Conservation (phyloP, 1,140 invertebrate genomes). For the Apolygus lucorum region DNA sequence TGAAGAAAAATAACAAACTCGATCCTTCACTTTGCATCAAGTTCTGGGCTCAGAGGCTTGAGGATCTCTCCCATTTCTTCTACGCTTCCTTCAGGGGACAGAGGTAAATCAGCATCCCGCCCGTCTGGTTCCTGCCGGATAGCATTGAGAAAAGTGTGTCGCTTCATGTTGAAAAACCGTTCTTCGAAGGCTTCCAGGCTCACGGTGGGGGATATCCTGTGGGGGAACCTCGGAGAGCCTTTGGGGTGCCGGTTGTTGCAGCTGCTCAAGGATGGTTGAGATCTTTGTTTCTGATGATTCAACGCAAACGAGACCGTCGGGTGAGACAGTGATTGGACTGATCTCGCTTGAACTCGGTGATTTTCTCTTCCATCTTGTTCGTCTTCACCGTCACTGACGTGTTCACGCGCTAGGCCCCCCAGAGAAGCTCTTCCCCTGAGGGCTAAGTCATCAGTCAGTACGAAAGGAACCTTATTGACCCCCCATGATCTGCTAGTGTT, state of each 20-base stretch:
- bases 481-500: slow-evolving; percentile 41
- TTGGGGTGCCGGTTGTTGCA: slow-evolving; percentile 41
- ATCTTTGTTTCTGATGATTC: slow-evolving; percentile 40
- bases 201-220: slow-evolving; percentile 56
- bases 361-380: neutral
- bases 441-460: slow-evolving; percentile 17
- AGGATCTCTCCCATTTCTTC: no score
- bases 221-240: slow-evolving; percentile 60
- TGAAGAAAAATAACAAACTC: no score
- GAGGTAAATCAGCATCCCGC: neutral
- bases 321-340: slow-evolving; percentile 49
- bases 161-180: slow-evolving; percentile 39
- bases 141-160: neutral
- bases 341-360: slow-evolving; percentile 54
- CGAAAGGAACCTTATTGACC: slow-evolving; percentile 36
- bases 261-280: slow-evolving; percentile 39
- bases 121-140: slow-evolving; percentile 1
- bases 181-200: slow-evolving; percentile 51
- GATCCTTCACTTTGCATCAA: no score
- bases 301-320: slow-evolving; percentile 41
- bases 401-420: slow-evolving; percentile 11
- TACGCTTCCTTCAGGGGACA: no score
- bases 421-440: slow-evolving; percentile 21
- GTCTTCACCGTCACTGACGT: slow-evolving; percentile 7
- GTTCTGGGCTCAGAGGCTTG: no score